Base-by-base conservation (phyloP, 1,140 invertebrate genomes). In the Leptopilina clavipes region DNA sequence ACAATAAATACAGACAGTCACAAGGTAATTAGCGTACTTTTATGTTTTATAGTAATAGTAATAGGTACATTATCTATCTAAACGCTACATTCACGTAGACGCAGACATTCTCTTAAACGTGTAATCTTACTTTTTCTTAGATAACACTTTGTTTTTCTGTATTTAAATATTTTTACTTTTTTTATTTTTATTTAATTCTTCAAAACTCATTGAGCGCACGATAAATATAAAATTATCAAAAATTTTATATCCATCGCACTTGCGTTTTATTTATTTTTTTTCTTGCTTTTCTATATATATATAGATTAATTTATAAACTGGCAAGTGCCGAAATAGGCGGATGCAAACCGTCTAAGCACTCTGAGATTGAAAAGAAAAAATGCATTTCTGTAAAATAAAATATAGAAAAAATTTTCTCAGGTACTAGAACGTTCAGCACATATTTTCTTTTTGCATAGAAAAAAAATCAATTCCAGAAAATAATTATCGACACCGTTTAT, bases 41-140 rank as follows among this genome's bases (percentile, higher is more conserved):
- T 65, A 65, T 65, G 25, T 31, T 65, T 65, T 31, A 65, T 65
- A 25, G 59, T 65, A 65, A 65, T 78, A 76, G 76, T 81, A 83
- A 79, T 81, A 83, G 77, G 79, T 83, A 83, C 71, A 75, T 48
- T 79, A 81, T 83, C 80, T 77, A 83, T 81, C 80, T 85, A 83
- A 78, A 79, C 78, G 76, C 80, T 84, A 85, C 81, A 75, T 76
- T 82, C 80, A 80, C 80, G 79, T 82, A 85, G 82, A 83, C 74
- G 81, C 80, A 79, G 81, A 76, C 79, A 65, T 81, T 81, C 59
- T 65, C 18, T 65, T 65, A 65, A 25, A 25, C 11, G 22, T 65
- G 19, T 73, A 37, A 65, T 17, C 44, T 65, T 59, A 11, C 45
- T 48, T 17, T 43, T 75, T 78, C 74, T 71, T 73, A 59, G 3